Conservation (phyloP, 2,888 invertebrate genomes). For the Sinodicranocentrus sp. region DNA sequence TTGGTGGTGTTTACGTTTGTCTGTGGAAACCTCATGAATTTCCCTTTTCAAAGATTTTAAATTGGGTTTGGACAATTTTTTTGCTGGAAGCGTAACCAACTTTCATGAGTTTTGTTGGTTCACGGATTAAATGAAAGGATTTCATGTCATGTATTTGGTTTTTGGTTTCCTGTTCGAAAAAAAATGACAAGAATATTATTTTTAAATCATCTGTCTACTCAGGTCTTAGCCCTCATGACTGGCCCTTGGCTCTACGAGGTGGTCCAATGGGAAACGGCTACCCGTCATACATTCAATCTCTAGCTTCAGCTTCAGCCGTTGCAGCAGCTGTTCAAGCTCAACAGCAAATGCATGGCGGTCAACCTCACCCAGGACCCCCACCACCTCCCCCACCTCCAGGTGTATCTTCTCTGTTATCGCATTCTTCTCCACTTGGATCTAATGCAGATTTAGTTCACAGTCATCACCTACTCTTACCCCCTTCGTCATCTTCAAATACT, state of each 20-base stretch:
- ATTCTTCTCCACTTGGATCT: constrained; percentile 51
- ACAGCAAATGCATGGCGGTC: constrained; percentile 42
- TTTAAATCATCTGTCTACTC: not conserved
- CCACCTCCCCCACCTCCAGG: constrained; percentile 57
- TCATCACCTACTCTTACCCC: constrained; percentile 58
- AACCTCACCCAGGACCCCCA: constrained; percentile 52
- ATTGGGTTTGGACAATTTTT: constrained; percentile 5
- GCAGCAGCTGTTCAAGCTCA: constrained; percentile 61
- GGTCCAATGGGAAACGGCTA: constrained; percentile 70
- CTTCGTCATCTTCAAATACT: constrained; percentile 16
- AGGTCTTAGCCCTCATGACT: constrained; percentile 75
- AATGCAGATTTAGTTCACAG: constrained; percentile 47
- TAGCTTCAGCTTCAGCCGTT: constrained; percentile 68
- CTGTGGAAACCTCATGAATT: too few relatives aligned
- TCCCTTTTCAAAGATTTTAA: not conserved
- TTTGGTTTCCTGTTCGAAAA: constrained; percentile 51
- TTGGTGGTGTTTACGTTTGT: not conserved
- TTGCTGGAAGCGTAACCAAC: constrained; percentile 36
- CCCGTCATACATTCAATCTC: constrained; percentile 73
- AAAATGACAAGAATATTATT: not conserved
- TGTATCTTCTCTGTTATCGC: constrained; percentile 23
- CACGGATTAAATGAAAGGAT: not conserved
- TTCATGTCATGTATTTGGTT: constrained; percentile 40
- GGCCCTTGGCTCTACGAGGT: constrained; percentile 73
- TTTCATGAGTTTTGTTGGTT: constrained; percentile 31